These are phyloP conservation scores for Pollicipes pollicipes DNA, from an alignment of 1,140 invertebrate genomes.

Conservation along the genomic window DNA sequence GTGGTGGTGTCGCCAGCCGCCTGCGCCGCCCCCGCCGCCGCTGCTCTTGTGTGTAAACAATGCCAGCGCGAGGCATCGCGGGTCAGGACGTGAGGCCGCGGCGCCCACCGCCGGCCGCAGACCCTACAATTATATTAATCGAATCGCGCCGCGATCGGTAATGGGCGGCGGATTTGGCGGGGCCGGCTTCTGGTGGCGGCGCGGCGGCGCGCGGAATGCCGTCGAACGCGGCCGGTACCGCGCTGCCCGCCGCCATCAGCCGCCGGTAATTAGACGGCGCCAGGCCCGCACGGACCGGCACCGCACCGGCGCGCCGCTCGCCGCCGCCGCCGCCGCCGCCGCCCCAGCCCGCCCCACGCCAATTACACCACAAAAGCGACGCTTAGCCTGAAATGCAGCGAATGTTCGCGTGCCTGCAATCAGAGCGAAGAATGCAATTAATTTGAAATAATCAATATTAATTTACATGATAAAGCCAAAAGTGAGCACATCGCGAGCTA, in stretches of 20 bases:
- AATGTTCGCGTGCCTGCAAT: not conserved
- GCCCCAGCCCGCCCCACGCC: too few species aligned
- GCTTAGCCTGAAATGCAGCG: not conserved
- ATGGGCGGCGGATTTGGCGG: not conserved
- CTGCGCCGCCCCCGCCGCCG: too few species aligned
- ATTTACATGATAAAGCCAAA: not conserved
- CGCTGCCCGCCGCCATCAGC: not conserved
- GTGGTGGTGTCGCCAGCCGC: too few species aligned
- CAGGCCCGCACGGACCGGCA: not conserved
- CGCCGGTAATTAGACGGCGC: not conserved
- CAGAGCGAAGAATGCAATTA: not conserved
- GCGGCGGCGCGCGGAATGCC: not conserved
- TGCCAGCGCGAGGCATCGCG: too few species aligned
- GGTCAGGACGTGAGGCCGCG: too few species aligned
- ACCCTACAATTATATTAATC: constrained; percentile 1
- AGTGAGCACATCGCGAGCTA: not conserved
- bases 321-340: too few species aligned
- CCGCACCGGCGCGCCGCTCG: too few species aligned
- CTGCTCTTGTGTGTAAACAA: not conserved
- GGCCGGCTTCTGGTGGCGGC: not conserved
- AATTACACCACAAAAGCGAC: too few species aligned
- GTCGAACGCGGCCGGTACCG: too few species aligned
- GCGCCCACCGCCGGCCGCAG: not conserved
- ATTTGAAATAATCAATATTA: not conserved
- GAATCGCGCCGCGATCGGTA: not conserved